Evolutionary conservation across 2,888 invertebrate genomes (phyloP), one percentile per base, ranked within the genome.

Genomic region (Drosophila eohydei): DNA sequence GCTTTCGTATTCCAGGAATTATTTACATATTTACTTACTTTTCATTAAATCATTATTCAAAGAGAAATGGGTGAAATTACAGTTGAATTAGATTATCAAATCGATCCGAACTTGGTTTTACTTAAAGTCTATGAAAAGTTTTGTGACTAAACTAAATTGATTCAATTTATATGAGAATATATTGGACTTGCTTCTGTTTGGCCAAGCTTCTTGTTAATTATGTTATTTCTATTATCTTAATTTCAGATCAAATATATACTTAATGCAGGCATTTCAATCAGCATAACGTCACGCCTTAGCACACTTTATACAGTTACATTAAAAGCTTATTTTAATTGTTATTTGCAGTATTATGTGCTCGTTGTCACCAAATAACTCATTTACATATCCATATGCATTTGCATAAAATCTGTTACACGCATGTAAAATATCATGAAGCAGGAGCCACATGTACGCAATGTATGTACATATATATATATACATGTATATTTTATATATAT

Each of bases 391-490:
- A 59, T 50, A 52, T 65, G 66, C 32, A 75, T 79, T 76, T 79
- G 59, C 76, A 76, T 79, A 71, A 79, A 76, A 65, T 68, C 50
- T 71, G 70, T 65, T 54, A 56, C 66, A 51, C 48, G 36, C 64
- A 46, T 55, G 48, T 51, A 36, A 46, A 56, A 38, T 57, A n/a
- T 26, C 56, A 52, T 16, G 36, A 28, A 43, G 50, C 56, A 67
- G 43, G 30, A 69, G 61, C 32, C 58, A 41, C 43, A 60, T 44
- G 38, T 59, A 40, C 48, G 46, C 55, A 52, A 11, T 30, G 40
- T 54, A 50, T 44, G 14, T 60, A 34, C 26, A 5, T 9, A 3
- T 4, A 2, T n/a, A n/a, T 40, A 40, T 40, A 40, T 48, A 16
- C 1, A 26, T 36, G n/a, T 28, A 1, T 38, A 34, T 26, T 38